These are phyloP conservation scores for Colossoma macropomum DNA, from an alignment of 2,113 vertebrate genomes.

Conservation along the genomic window DNA sequence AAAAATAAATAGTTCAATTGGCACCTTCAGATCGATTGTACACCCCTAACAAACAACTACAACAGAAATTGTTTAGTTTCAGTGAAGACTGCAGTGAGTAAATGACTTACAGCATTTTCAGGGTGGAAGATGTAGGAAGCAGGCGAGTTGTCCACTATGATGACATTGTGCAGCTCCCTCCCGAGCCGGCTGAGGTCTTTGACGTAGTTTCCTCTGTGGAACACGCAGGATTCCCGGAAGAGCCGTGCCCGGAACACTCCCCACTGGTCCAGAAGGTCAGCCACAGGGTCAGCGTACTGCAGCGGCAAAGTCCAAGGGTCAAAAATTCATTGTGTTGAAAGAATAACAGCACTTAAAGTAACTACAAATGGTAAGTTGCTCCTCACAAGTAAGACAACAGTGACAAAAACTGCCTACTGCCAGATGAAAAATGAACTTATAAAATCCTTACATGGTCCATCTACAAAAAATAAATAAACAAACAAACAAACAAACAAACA, in stretches of 20 bases:
- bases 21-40: too few relatives aligned
- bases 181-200: constrained; percentile 97
- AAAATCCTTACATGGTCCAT: background rate
- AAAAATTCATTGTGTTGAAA: background rate
- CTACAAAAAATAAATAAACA: background rate
- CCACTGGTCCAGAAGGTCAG: constrained; percentile 97
- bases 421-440: background rate
- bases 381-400: background rate
- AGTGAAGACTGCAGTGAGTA: background rate
- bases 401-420: background rate
- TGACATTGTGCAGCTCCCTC: constrained; percentile 94
- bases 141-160: constrained; percentile 97
- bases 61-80: background rate
- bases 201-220: constrained; percentile 97
- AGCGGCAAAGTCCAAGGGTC: constrained; percentile 35
- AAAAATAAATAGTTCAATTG: too few relatives aligned
- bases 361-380: background rate
- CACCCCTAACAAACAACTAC: too few relatives aligned
- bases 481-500: too few relatives aligned
- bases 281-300: constrained; percentile 97
- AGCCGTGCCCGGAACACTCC: constrained; percentile 95
- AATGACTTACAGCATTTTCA: constrained; percentile 90
- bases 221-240: constrained; percentile 97
- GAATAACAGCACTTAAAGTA: background rate
- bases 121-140: constrained; percentile 99